Evolutionary conservation across 2,113 vertebrate species (phyloP), one percentile per base, ranked within the genome.

Genomic region (Lucifuga dentata): DNA sequence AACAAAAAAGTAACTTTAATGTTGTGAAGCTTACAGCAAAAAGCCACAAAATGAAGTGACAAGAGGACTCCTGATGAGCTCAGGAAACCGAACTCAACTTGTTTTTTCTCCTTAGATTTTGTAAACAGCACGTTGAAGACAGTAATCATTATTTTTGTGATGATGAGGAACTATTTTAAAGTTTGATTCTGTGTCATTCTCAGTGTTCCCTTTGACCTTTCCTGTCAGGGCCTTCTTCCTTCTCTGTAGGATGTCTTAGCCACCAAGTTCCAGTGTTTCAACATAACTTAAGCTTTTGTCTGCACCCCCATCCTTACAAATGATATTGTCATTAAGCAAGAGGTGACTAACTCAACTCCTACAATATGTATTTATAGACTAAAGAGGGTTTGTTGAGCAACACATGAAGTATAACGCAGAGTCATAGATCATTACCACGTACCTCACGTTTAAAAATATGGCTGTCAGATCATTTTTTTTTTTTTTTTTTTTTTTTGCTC

Each of bases 311-410:
- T 16, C 56, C 11, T 50, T 66, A 43, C 0, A 50, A 39, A 35
- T n/a, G n/a, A 65, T 7, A 29, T 5, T 8, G 15, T 13, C 7
- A 11, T 33, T 29, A 44, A 1, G 1, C 17, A 43, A 24, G 43
- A 76, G 73, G 35, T 73, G 8, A 33, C 20, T 20, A 1, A 56
- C 4, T 44, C 8, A 44, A 10, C 3, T 40, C 41, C n/a, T 39
- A 50, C n/a, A 55, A 46, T 46, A 16, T 52, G 61, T 46, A 62
- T 60, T 56, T 71, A 11, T 63, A 56, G 19, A 40, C 12, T 11
- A 3, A 38, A 1, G 13, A 19, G 2, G 36, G 21, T 51, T 10
- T 48, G 11, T 60, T 38, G 1, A 49, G 17, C 11, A 71, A 67
- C 49, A 16, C 43, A 1, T 9, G 1, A 1, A 16, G 29, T 19